Conservation (phyloP, 2,888 invertebrate species). For the Rhyacophila evoluta region DNA sequence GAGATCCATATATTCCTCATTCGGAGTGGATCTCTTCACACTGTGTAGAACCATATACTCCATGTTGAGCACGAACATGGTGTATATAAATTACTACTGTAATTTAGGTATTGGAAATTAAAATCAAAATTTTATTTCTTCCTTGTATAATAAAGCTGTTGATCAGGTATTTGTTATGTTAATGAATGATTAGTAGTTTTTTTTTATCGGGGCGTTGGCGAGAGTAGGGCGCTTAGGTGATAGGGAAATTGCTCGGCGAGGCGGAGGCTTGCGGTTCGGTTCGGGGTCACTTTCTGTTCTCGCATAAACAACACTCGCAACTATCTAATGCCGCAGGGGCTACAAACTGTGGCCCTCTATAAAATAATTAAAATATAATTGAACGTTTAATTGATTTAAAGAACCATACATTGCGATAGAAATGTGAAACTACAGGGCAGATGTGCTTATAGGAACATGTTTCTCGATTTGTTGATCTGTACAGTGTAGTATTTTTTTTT, state of each 20-base stretch:
- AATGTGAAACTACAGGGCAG: too few relatives aligned
- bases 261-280: constrained; percentile 26
- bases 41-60: too few relatives aligned
- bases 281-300: constrained; percentile 47
- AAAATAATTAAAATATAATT: background rate
- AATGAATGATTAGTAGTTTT: background rate
- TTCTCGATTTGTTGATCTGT: too few relatives aligned
- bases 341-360: background rate
- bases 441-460: too few relatives aligned
- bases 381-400: background rate
- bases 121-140: too few relatives aligned
- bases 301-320: constrained; percentile 13
- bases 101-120: too few relatives aligned
- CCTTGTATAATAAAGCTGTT: background rate
- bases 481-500: too few relatives aligned
- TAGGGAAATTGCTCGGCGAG: background rate
- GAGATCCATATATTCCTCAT: too few relatives aligned
- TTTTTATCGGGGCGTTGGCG: background rate
- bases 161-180: background rate
- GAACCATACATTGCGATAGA: too few relatives aligned
- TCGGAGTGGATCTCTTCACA: too few relatives aligned
- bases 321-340: constrained; percentile 15
- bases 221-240: background rate
- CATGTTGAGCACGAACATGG: too few relatives aligned
- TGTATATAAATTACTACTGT: too few relatives aligned